Evolutionary conservation across 2,888 invertebrate genomes (phyloP), one percentile per base, ranked within the genome.

Genomic region (Patella pellucida): DNA sequence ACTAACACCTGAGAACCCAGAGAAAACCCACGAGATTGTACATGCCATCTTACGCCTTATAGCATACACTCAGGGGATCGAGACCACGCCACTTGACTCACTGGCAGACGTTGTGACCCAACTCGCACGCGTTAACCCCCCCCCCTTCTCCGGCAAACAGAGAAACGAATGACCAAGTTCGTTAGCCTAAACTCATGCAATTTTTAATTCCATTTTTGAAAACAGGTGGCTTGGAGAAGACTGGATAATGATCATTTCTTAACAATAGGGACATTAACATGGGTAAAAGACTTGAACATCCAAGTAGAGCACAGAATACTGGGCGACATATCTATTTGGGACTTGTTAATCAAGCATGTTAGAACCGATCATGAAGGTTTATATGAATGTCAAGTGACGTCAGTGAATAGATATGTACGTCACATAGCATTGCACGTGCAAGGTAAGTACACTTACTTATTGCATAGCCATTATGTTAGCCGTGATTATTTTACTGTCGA

Each of bases 311-410:
- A 80, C 75, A 68, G 74, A 52, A 72, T 71, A n/a, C 77, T 73
- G 76, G 79, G 74, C 27, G 77, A 71, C 12, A 71, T 80, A 67
- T 75, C 71, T 69, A 75, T 79, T 54, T 82, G 82, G 82, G 77
- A 82, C 75, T 77, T 82, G 73, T 76, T 77, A 12, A 73, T 82
- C 71, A 72, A 69, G 52, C 76, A 75, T 51, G 79, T 76, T 5
- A 54, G 79, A 11, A 56, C 74, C 16, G 68, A 77, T 31, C 79
- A 82, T 73, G 76, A 75, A 9, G 82, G 82, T 2, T 15, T 74
- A 52, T 82, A 80, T 62, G 77, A 80, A 54, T 82, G 82, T 52
- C 79, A 80, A 72, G 74, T 82, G 52, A 82, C 79, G 23, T 75
- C 79, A 51, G 80, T 79, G 14, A 76, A 82, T 62, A 79, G 75